A percentile compares a stretch with the other conserved stretches of the same genome.
These are phyloP conservation scores for Rhopilema esculentum DNA, from an alignment of 30 jellyfish, hydroid and myxozoan species.

Conservation along the genomic window DNA sequence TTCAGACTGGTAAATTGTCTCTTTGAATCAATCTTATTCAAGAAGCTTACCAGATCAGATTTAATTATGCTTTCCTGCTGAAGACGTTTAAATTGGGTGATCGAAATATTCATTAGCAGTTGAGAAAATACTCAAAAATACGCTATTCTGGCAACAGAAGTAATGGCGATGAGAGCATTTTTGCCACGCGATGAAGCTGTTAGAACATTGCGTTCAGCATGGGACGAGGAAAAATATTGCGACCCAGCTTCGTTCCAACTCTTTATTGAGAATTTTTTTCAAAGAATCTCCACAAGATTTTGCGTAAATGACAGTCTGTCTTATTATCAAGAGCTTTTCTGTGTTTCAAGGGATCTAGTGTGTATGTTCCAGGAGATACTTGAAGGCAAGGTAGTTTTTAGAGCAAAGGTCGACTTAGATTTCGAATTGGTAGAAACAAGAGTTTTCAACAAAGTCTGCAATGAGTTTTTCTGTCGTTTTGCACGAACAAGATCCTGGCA, in stretches of 20 bases:
- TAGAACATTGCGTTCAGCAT: not conserved
- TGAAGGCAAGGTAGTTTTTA: not conserved
- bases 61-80: too few relatives aligned
- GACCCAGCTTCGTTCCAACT: not conserved
- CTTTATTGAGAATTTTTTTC: not conserved
- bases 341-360: constrained; percentile 8
- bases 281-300: not conserved
- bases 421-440: not conserved
- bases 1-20: too few relatives aligned
- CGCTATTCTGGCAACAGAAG: too few relatives aligned
- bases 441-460: not conserved
- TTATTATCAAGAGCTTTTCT: not conserved
- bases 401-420: not conserved
- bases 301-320: not conserved
- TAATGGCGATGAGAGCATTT: too few relatives aligned
- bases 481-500: not conserved
- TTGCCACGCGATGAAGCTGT: not conserved
- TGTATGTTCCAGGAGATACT: not conserved
- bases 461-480: not conserved
- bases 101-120: too few relatives aligned
- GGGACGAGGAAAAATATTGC: not conserved
- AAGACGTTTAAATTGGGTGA: too few relatives aligned
- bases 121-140: too few relatives aligned
- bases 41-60: too few relatives aligned
- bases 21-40: too few relatives aligned